Evolutionary conservation across 53 echinoderm and acorn worm genomes (phyloP).

Genomic region (Echinarachnius parma): DNA sequence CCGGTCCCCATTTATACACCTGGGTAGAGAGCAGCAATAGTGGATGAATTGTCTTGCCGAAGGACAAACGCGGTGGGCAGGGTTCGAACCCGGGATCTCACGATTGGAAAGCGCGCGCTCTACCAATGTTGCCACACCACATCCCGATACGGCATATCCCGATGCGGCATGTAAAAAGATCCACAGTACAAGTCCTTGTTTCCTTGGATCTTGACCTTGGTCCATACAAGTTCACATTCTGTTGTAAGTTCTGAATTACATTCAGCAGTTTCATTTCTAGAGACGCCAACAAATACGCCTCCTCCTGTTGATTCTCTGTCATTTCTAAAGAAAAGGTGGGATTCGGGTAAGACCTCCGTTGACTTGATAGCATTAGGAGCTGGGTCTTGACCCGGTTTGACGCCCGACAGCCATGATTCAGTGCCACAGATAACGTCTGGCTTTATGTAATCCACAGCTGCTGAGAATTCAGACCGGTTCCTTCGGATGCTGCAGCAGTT

Average conservation of each 20-base stretch:
- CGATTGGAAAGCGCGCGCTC: too few relatives aligned
- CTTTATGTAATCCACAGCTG: constrained; percentile 19
- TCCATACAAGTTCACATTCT: constrained; percentile 27
- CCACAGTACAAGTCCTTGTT: constrained; percentile 17
- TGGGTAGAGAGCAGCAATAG: too few relatives aligned
- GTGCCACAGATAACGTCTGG: constrained; percentile 31
- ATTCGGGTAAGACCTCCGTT: constrained; percentile 23
- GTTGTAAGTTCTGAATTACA: constrained; percentile 8
- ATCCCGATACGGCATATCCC: constrained; percentile 13
- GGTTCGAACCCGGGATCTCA: too few relatives aligned
- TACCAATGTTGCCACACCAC: too few relatives aligned
- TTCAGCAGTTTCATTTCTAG: background rate
- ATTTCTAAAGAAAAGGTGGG: constrained; percentile 21
- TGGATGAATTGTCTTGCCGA: too few relatives aligned
- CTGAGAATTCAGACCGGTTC: constrained; percentile 18
- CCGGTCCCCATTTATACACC: too few relatives aligned
- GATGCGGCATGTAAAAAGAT: constrained; percentile 31
- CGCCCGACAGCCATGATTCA: constrained; percentile 26
- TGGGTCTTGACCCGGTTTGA: constrained; percentile 5
- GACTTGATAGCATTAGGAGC: constrained; percentile 8
- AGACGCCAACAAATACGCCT: constrained; percentile 16
- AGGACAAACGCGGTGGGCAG: too few relatives aligned
- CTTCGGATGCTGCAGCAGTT: constrained; percentile 34
- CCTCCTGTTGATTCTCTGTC: constrained; percentile 24
- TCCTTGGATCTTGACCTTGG: constrained; percentile 14